Evolutionary conservation across 2,113 vertebrate species (phyloP).

Genomic region (Indri indri): DNA sequence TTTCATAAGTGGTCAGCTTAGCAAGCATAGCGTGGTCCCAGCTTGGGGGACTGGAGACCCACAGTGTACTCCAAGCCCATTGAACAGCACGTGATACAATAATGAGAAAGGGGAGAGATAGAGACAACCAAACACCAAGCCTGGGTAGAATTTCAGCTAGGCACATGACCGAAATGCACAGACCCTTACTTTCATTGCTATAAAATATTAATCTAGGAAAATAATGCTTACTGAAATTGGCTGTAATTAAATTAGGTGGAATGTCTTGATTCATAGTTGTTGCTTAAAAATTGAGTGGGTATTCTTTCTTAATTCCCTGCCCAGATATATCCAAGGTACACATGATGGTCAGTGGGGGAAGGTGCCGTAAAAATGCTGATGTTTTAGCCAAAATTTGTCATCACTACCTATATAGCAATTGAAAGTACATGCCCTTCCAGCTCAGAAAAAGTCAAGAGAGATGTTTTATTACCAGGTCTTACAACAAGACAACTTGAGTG

Average conservation of each 20-base stretch:
- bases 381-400: neutral
- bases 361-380: neutral
- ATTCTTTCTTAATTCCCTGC: neutral
- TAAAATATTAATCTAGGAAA: neutral
- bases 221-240: neutral
- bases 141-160: neutral
- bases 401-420: neutral
- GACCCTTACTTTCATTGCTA: neutral
- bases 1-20: neutral
- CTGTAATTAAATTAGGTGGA: neutral
- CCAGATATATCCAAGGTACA: neutral
- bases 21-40: neutral
- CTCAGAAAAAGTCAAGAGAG: neutral
- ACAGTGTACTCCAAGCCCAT: neutral
- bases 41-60: neutral
- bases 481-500: neutral
- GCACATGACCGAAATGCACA: neutral
- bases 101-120: neutral
- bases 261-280: neutral
- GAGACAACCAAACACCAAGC: neutral
- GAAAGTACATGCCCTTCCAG: neutral
- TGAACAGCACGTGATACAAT: neutral
- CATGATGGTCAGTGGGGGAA: neutral
- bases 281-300: neutral
- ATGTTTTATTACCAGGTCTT: neutral